These are phyloP conservation scores for Kryptopterus vitreolus DNA, from an alignment of 2,797 vertebrate genomes.

Conservation along the genomic window DNA sequence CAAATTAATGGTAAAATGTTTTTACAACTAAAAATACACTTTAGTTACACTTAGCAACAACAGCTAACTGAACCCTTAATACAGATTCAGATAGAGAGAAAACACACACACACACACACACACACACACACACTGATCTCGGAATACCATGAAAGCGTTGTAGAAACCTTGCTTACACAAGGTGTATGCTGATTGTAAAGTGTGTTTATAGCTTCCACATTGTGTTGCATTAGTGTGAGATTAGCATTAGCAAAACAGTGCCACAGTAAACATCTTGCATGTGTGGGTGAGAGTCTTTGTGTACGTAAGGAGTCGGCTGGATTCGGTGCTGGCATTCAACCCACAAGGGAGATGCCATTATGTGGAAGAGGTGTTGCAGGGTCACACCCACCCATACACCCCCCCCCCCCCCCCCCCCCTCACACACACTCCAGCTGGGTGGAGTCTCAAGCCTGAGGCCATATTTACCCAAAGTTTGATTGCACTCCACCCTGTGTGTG, in stretches of 20 bases:
- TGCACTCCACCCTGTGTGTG: constrained; percentile 34
- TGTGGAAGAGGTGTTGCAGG: constrained; percentile 24
- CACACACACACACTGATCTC: no score
- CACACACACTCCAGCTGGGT: constrained; percentile 45
- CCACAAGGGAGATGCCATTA: constrained; percentile 27
- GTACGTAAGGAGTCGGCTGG: constrained; percentile 32
- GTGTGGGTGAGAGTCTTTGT: constrained; percentile 12
- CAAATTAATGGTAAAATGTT: neutral
- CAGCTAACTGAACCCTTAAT: neutral
- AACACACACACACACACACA: no score
- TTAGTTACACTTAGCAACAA: neutral
- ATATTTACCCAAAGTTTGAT: constrained; percentile 45
- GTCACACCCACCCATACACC: constrained; percentile 42
- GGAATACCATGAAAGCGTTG: neutral
- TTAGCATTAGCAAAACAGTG: constrained; percentile 25
- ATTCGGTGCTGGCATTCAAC: constrained; percentile 13
- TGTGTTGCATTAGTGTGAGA: constrained; percentile 4
- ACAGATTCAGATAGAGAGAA: no score
- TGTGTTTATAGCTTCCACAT: neutral
- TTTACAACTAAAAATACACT: neutral
- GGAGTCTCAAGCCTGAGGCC: constrained; percentile 38
- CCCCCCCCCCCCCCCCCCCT: constrained; percentile 28
- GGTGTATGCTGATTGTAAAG: neutral
- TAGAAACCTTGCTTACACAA: neutral
- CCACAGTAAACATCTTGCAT: constrained; percentile 37